Percentiles rank a stretch among this genome's conserved stretches.
Evolutionary conservation across 2,797 vertebrate species (phyloP).

Genomic region (Acanthurus lineatus): DNA sequence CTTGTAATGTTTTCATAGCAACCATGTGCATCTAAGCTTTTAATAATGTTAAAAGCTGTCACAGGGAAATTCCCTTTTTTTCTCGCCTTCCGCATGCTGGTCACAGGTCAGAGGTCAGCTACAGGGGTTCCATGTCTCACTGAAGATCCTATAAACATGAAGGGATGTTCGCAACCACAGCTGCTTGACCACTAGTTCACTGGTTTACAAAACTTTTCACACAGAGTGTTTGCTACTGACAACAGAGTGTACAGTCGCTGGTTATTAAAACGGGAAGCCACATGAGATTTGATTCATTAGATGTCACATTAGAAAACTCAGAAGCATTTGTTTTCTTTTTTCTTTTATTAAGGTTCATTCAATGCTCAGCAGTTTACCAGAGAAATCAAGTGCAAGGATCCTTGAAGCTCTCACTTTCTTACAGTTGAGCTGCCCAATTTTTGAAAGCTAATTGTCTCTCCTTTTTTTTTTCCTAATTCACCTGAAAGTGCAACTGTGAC

Average conservation of each 20-base stretch:
- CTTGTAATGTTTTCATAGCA: background rate
- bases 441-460: background rate
- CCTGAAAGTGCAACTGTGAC: background rate
- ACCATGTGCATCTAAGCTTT: background rate
- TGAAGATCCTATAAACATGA: conserved; percentile 26
- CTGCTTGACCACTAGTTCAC: conserved; percentile 23
- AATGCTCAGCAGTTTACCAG: background rate
- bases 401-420: background rate
- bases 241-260: background rate
- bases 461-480: background rate
- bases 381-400: too few relatives aligned
- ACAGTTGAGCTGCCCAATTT: background rate
- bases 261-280: background rate
- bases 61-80: conserved; percentile 14
- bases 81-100: conserved; percentile 4
- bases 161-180: conserved; percentile 34
- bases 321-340: too few relatives aligned
- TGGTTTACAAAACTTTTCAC: background rate
- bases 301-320: background rate
- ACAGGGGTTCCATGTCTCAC: conserved; percentile 16
- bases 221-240: background rate
- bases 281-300: background rate
- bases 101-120: conserved; percentile 52
- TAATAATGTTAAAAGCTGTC: background rate
- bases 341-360: background rate